These are phyloP conservation scores for Vulpes vulpes DNA, from an alignment of 2,113 vertebrate genomes.

Conservation along the genomic window DNA sequence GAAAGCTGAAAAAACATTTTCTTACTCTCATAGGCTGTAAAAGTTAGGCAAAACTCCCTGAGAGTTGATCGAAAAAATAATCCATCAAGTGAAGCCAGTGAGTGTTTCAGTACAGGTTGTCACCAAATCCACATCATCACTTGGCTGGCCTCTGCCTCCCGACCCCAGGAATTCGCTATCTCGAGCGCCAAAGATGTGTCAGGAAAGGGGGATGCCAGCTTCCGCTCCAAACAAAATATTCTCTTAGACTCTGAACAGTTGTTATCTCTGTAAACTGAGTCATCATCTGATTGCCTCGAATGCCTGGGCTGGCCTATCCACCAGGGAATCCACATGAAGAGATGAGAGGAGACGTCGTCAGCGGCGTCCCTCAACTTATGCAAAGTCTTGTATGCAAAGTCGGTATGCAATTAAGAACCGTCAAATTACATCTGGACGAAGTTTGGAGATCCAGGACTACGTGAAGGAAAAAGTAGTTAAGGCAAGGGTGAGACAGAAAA, in stretches of 20 bases:
- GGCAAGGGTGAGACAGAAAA: neutral
- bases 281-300: rapidly evolving
- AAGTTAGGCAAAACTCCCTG: neutral
- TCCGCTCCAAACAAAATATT: neutral
- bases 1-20: neutral
- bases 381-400: neutral
- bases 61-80: neutral
- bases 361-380: neutral
- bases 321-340: neutral
- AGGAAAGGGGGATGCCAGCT: neutral
- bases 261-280: neutral
- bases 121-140: neutral
- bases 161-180: neutral
- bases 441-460: neutral
- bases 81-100: neutral
- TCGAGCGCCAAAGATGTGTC: neutral
- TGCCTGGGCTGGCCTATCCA: neutral
- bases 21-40: neutral
- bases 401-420: neutral
- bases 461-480: neutral
- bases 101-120: neutral
- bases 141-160: neutral
- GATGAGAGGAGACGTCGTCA: neutral
- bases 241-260: neutral
- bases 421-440: neutral